Conservation (phyloP, 2,888 invertebrate genomes). For the Thymelicus lineola region DNA sequence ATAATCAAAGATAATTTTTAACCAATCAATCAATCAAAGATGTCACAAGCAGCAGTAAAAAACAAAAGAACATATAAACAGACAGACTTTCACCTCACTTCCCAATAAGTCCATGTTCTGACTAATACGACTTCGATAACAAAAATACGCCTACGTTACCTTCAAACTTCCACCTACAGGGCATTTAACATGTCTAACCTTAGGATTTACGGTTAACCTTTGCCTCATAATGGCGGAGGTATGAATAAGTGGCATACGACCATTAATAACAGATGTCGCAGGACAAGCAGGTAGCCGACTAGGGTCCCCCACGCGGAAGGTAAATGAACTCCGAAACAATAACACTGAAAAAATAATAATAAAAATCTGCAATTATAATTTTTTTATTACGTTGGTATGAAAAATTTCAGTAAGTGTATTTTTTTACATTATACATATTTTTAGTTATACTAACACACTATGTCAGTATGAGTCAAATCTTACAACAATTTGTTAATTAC, state of each 20-base stretch:
- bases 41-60: background rate
- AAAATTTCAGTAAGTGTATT: no score
- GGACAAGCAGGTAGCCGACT: constrained; percentile 30
- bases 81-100: constrained; percentile 8
- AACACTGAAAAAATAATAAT: constrained; percentile 42
- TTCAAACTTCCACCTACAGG: constrained; percentile 47
- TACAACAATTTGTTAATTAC: no score
- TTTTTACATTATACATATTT: no score
- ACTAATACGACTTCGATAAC: constrained; percentile 36
- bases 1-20: background rate
- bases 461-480: no score
- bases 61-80: background rate
- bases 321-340: constrained; percentile 30
- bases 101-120: constrained; percentile 25
- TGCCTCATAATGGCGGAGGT: constrained; percentile 36
- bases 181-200: constrained; percentile 33
- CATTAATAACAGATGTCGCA: constrained; percentile 37
- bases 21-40: background rate
- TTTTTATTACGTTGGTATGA: no score
- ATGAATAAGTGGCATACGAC: constrained; percentile 30
- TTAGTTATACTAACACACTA: no score
- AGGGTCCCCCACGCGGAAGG: constrained; percentile 27
- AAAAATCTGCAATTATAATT: no score
- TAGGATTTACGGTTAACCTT: constrained; percentile 39
- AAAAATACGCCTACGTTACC: constrained; percentile 41